Percentiles rank a stretch among this genome's conserved stretches.
Evolutionary conservation across 1,140 invertebrate species (phyloP).

Genomic region (Portunus trituberculatus): DNA sequence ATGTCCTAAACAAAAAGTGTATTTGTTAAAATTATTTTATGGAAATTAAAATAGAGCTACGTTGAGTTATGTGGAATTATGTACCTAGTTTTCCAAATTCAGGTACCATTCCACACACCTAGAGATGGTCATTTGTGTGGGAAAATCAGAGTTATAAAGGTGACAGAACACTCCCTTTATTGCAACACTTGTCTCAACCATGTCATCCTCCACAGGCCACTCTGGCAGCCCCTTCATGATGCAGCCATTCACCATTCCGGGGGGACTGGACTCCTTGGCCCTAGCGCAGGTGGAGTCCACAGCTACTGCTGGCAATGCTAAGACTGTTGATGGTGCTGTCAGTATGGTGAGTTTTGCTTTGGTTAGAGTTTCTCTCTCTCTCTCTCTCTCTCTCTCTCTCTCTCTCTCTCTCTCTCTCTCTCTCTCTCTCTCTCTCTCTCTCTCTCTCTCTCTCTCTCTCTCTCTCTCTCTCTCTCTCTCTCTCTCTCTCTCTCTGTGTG

Average conservation of each 20-base stretch:
- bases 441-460: conserved; percentile 43
- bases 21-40: too few species aligned
- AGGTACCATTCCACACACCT: too few species aligned
- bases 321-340: conserved; percentile 56
- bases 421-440: conserved; percentile 43
- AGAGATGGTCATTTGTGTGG: too few species aligned
- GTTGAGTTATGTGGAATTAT: too few species aligned
- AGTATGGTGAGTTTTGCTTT: conserved; percentile 57
- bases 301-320: conserved; percentile 45
- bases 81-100: too few species aligned
- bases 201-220: conserved; percentile 43
- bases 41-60: too few species aligned
- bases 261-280: conserved; percentile 44
- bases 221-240: conserved; percentile 71
- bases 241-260: conserved; percentile 67
- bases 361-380: neutral
- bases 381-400: conserved; percentile 37
- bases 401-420: conserved; percentile 41
- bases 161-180: too few species aligned
- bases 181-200: too few species aligned
- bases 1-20: too few species aligned
- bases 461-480: conserved; percentile 41
- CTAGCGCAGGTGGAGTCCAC: conserved; percentile 62
- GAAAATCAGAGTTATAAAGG: too few species aligned
- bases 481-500: neutral